A percentile compares a stretch with the other conserved stretches of the same genome.
phyloP scores from a whole-genome alignment of 2,113 vertebrate species.

The Anolis carolinensis region DNA sequence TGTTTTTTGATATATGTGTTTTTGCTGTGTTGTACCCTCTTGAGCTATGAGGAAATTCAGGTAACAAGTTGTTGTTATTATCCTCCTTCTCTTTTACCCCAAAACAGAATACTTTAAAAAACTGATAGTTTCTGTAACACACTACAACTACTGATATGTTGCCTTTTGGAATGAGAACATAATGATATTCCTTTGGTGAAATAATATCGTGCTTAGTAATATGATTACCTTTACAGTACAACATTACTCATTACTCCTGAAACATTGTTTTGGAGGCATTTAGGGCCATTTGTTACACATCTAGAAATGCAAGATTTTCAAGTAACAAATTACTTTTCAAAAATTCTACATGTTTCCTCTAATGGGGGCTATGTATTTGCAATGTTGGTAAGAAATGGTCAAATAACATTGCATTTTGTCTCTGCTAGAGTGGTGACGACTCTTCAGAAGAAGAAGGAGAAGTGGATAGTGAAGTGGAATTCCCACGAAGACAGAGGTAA shows the following conservation, averaged over 20 bases:
- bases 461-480: constrained; percentile 98
- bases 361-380: accelerated
- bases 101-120: neutral
- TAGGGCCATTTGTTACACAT: no score
- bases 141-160: neutral
- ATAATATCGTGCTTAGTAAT: neutral
- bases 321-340: neutral
- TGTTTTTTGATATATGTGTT: no score
- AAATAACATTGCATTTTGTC: constrained; percentile 13
- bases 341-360: neutral
- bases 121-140: neutral
- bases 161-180: neutral
- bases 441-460: constrained; percentile 98
- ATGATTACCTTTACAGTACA: no score
- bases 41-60: no score
- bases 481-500: constrained; percentile 95
- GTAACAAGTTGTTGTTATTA: no score
- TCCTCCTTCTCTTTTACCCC: neutral
- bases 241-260: no score
- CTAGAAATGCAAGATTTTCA: neutral
- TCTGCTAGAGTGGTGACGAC: constrained; percentile 88
- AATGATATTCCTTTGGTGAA: neutral
- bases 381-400: neutral
- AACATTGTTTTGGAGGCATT: no score
- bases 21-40: no score